Evolutionary conservation across 2,888 invertebrate species (phyloP).

Genomic region (Anoplius nigerrimus): DNA sequence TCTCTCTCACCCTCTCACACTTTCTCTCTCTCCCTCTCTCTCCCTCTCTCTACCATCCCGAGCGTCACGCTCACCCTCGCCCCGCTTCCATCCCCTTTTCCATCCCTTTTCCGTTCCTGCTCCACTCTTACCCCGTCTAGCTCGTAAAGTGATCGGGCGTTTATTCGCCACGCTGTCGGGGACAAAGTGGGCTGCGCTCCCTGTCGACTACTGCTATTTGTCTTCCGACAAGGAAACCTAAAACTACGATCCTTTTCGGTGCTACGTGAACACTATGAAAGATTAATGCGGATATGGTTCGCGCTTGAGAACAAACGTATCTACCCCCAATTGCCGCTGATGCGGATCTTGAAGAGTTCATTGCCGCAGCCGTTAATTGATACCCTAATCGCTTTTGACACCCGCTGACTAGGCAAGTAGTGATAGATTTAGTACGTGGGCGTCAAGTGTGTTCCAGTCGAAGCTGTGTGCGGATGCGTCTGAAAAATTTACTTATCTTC

Average conservation of each 20-base stretch:
- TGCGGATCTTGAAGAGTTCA: neutral
- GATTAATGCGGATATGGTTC: conserved; percentile 50
- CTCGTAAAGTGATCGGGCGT: conserved; percentile 65
- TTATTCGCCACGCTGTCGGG: conserved; percentile 62
- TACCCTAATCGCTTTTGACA: too few relatives aligned
- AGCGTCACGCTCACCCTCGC: neutral
- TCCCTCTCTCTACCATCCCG: neutral
- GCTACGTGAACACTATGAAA: conserved; percentile 56
- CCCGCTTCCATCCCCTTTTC: conserved; percentile 18
- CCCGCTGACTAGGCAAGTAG: too few relatives aligned
- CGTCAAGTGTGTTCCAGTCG: too few relatives aligned
- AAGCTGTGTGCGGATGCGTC: too few relatives aligned
- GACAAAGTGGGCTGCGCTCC: conserved; percentile 67
- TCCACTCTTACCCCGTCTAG: conserved; percentile 48
- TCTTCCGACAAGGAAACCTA: conserved; percentile 62
- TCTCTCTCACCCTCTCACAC: conserved; percentile 37
- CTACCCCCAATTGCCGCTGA: conserved; percentile 3
- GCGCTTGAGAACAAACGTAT: conserved; percentile 19
- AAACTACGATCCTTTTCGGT: conserved; percentile 59
- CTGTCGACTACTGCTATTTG: conserved; percentile 64
- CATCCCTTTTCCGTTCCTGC: conserved; percentile 20
- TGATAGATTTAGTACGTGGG: too few relatives aligned
- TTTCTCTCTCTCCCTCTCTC: conserved; percentile 4
- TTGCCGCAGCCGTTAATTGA: too few relatives aligned
- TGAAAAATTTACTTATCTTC: too few relatives aligned